These are phyloP conservation scores for Rissa tridactyla DNA, from an alignment of 2,113 vertebrate genomes.

Conservation along the genomic window DNA sequence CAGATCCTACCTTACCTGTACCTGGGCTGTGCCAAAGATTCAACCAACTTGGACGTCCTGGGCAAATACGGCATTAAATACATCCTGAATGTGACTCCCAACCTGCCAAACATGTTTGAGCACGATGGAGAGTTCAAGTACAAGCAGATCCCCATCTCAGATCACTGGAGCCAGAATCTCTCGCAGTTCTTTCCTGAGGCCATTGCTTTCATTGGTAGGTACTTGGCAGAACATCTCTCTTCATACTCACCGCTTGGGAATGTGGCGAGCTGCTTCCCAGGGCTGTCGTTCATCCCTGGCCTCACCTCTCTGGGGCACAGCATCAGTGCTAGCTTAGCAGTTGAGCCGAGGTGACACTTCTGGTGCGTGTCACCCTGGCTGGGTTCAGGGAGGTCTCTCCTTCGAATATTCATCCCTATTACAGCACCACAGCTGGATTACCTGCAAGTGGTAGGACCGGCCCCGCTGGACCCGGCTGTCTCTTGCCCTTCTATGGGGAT, in stretches of 20 bases:
- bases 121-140: conserved; percentile 97
- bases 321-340: background rate
- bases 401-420: background rate
- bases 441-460: background rate
- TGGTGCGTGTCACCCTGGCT: background rate
- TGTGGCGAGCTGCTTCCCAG: conserved; percentile 14
- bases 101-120: conserved; percentile 98
- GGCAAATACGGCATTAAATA: conserved; percentile 98
- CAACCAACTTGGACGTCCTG: conserved; percentile 92
- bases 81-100: conserved; percentile 98
- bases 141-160: conserved; percentile 99
- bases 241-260: background rate
- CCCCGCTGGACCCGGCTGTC: background rate
- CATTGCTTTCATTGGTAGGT: conserved; percentile 99
- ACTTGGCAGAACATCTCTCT: conserved; percentile 5
- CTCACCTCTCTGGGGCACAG: background rate
- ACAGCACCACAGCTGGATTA: background rate
- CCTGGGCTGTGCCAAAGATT: conserved; percentile 99
- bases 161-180: conserved; percentile 99
- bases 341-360: background rate
- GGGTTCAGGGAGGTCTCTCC: background rate
- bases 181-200: conserved; percentile 99
- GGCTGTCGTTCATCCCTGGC: background rate
- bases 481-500: background rate
- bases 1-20: conserved; percentile 98